Conservation (phyloP, 2,113 vertebrate species). For the Cynocephalus volans region DNA sequence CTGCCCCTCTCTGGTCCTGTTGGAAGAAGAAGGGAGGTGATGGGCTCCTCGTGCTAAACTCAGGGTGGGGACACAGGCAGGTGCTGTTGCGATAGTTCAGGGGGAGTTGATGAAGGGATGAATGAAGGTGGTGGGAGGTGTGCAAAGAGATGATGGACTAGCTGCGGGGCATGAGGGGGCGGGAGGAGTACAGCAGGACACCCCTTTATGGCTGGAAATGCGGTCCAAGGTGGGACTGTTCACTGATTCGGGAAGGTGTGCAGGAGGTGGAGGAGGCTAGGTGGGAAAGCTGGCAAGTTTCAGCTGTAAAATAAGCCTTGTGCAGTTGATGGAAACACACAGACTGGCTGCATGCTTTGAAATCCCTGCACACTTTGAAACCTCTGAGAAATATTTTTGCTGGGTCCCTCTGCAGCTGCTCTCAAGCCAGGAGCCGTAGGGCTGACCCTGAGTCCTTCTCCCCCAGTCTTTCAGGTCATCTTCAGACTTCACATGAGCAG, state of each 20-base stretch:
- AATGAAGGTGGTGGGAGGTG: background rate
- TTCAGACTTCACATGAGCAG: background rate
- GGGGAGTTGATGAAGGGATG: background rate
- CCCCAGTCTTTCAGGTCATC: background rate
- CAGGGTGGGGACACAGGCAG: background rate
- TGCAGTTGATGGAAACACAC: background rate
- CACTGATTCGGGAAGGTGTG: fast-evolving
- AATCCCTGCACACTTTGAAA: background rate
- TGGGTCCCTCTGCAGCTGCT: background rate
- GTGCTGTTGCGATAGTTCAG: fast-evolving
- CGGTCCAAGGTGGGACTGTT: fast-evolving
- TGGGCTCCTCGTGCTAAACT: too few relatives aligned
- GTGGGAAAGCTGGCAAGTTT: background rate
- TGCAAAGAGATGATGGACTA: too few relatives aligned
- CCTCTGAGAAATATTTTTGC: background rate
- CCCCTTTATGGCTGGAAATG: background rate
- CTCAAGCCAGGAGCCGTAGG: fast-evolving
- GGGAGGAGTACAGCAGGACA: fast-evolving
- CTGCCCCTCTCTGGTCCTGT: background rate
- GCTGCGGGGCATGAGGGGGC: background rate
- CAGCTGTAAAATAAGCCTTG: background rate
- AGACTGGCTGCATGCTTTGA: background rate
- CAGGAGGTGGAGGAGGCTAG: background rate
- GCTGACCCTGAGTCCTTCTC: background rate
- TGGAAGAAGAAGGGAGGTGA: background rate